Percentiles rank a stretch among this genome's conserved stretches.
phyloP scores from a whole-genome alignment of 2,888 invertebrate genomes.

The Elysia crispata region DNA sequence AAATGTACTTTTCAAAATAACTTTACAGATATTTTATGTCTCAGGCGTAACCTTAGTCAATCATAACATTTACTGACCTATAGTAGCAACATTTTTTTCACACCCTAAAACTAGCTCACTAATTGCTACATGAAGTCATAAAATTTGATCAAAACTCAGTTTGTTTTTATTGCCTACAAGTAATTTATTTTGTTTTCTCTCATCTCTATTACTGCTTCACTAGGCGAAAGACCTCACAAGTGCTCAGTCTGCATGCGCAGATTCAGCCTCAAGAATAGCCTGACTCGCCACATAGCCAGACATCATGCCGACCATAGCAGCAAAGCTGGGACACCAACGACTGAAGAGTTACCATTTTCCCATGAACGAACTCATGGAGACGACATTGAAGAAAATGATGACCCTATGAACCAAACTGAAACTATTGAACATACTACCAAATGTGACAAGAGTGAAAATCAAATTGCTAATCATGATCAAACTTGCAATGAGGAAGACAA shows the following conservation, averaged over 20 bases:
- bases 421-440: not conserved
- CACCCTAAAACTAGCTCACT: too few relatives aligned
- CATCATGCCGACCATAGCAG: slow-evolving; percentile 78
- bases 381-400: slow-evolving; percentile 49
- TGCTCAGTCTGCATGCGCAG: slow-evolving; percentile 92
- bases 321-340: not conserved
- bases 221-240: slow-evolving; percentile 93
- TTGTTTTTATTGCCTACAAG: too few relatives aligned
- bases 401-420: not conserved
- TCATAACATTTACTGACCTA: too few relatives aligned
- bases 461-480: slow-evolving; percentile 49
- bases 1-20: not conserved
- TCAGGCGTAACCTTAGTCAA: too few relatives aligned
- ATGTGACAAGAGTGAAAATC: not conserved
- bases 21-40: not conserved
- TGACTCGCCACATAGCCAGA: slow-evolving; percentile 94
- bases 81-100: too few relatives aligned
- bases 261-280: slow-evolving; percentile 95
- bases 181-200: not conserved
- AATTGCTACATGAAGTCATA: too few relatives aligned
- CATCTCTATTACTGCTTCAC: slow-evolving; percentile 69
- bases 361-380: slow-evolving; percentile 68
- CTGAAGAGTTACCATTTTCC: slow-evolving; percentile 39
- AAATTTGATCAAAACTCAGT: too few relatives aligned
- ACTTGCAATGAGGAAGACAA: slow-evolving; percentile 57